Conservation (phyloP, 2,888 invertebrate species). For the Aleiodes testaceus region DNA sequence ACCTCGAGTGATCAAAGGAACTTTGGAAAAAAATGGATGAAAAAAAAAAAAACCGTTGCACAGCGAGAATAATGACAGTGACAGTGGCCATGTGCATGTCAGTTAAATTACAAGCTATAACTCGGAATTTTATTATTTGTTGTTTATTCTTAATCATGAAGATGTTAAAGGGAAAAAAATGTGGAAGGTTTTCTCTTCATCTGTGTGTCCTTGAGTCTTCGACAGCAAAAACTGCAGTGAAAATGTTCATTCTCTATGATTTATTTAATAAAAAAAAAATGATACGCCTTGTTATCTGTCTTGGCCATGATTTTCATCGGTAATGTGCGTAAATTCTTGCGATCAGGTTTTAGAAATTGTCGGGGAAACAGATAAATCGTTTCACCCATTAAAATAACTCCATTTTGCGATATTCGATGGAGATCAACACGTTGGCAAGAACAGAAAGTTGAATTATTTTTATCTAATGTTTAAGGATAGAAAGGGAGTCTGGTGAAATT, state of each 20-base stretch:
- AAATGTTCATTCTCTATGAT: not conserved
- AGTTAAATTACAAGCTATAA: constrained; percentile 14
- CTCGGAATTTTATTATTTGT: not conserved
- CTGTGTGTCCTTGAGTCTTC: constrained; percentile 3
- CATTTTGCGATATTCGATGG: constrained; percentile 2
- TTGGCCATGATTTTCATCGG: constrained; percentile 26
- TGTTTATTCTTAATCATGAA: not conserved
- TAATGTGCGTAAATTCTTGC: not conserved
- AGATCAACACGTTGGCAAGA: constrained; percentile 12
- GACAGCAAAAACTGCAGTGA: not conserved
- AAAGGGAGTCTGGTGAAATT: constrained; percentile 36
- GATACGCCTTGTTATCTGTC: not conserved
- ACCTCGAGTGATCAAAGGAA: constrained; percentile 17
- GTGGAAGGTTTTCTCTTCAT: not conserved
- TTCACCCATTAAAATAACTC: constrained; percentile 21
- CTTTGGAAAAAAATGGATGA: not conserved
- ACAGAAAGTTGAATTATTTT: constrained; percentile 4
- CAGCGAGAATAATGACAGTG: constrained; percentile 20
- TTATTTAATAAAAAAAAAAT: constrained; percentile 1
- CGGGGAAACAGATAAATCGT: not conserved
- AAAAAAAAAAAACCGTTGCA: constrained; percentile 21
- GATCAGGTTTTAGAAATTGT: constrained; percentile 17
- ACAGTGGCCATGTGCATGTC: constrained; percentile 16
- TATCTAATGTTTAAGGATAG: not conserved
- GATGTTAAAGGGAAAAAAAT: constrained; percentile 4